Base-by-base conservation (phyloP, 2,888 invertebrate species). In the Diloba caeruleocephala region DNA sequence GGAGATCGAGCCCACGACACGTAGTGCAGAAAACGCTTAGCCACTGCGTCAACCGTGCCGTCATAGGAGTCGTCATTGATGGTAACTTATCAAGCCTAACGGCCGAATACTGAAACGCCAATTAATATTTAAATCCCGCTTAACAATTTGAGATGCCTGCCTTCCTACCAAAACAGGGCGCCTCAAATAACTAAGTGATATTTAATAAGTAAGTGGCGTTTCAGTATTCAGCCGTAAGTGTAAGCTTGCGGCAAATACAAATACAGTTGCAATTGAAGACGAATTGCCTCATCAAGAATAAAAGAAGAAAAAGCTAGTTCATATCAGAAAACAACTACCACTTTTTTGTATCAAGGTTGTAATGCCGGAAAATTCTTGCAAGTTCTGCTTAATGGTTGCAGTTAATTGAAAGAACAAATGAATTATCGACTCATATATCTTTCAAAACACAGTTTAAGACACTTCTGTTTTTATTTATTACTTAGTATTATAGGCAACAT, bases 331-430 rank as follows among this genome's bases (percentile, higher is more conserved):
- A 50, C 55, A 49, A 52, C 38, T 37, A 38, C 39, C 26, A 28
- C 3, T 44, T 56, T 46, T 62, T 59, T 58, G 15, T 42, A 23
- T 25, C 36, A 51, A 46, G 26, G 33, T 49, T 49, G 31, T 28
- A 33, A 44, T 52, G 43, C 60, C 45, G 57, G 53, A 58, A 50
- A 60, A 46, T 50, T 57, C 33, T 58, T 49, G 45, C 42, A 49
- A 61, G 14, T 26, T 49, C 33, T 29, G 33, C 12, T 25, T 57
- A 52, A 52, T 67, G 39, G 48, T 46, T 36, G 43, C 29, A 34
- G 32, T 54, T 62, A 62, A 50, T 65, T 62, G 36, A 67, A 41
- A 50, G 38, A 62, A 67, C 19, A 39, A 31, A 48, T 57, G 21
- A 65, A 49, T 50, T 57, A 57, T 46, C 29, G 28, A 45, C 25